phyloP scores from a whole-genome alignment of 2,888 invertebrate species.

The Halictus quadricinctus region DNA sequence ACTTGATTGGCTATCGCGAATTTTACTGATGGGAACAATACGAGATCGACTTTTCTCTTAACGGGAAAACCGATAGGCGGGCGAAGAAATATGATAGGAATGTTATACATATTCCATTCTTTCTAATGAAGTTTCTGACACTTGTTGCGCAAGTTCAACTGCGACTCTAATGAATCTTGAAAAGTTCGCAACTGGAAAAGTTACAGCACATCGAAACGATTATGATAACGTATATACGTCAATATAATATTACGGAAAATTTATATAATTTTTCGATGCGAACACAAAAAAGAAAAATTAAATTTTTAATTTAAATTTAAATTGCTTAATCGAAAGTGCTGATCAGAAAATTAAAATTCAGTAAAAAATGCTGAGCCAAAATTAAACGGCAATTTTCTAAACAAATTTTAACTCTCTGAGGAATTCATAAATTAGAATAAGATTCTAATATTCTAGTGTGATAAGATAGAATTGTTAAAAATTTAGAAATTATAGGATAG shows the following conservation, averaged over 20 bases:
- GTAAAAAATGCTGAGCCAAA: background rate
- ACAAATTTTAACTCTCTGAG: background rate
- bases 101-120: constrained; percentile 9
- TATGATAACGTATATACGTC: background rate
- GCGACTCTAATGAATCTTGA: background rate
- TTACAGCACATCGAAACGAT: background rate
- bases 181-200: background rate
- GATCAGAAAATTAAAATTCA: background rate
- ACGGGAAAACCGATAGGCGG: background rate
- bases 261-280: background rate
- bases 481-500: background rate
- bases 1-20: background rate
- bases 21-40: background rate
- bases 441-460: background rate
- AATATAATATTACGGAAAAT: background rate
- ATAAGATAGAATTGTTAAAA: background rate
- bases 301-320: background rate
- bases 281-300: background rate
- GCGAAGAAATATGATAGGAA: background rate
- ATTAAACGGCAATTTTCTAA: background rate
- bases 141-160: constrained; percentile 2
- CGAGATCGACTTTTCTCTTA: background rate
- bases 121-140: background rate
- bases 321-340: background rate
- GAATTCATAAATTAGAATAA: background rate